Base-by-base conservation (phyloP, 2,888 invertebrate species). In the Dioctria rufipes region DNA sequence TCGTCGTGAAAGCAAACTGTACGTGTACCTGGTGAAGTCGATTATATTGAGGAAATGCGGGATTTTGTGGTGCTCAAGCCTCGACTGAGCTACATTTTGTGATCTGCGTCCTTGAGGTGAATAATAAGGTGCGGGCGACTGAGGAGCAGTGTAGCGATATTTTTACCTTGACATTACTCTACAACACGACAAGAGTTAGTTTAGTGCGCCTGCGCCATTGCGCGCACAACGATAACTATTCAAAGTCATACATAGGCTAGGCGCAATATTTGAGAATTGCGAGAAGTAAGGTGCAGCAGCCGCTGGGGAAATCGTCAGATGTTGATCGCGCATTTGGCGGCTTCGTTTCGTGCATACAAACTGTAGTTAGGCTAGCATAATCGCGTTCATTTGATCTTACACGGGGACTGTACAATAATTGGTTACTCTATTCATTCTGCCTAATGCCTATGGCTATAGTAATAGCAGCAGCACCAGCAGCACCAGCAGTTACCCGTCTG, bases 111-210 rank as follows among this genome's bases (percentile, higher is more conserved):
- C 63, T 77, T 63, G 63, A 40, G 63, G 49, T 5, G 49, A 25
- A 25, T 40, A 60, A 40, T 75, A 39, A 42, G 60, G n/a, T 11
- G 63, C 61, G 3, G 61, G 11, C 39, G 0, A 4, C 4, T 39
- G 73, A 5, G 42, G 42, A 25, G 5, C 63, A 49, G 42, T 6
- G 42, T 11, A n/a, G 39, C 40, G 43, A 37, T 25, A 25, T 51
- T 77, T 37, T 77, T 51, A 63, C 77, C 77, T 77, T 77, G 77
- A 77, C 77, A 77, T 77, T 77, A 61, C 75, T 58, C n/a, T 37
- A n/a, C 25, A 63, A 61, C 25, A 25, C 25, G 25, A 25, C 1
- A 2, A 25, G 25, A 25, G 25, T 25, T 25, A 25, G 25, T 25
- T 0, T 25, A 25, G 25, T 25, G 25, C 25, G 25, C 25, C 25